Evolutionary conservation across 2,113 vertebrate genomes (phyloP), one percentile per base, ranked within the genome.

Genomic region (Gallinago media): DNA sequence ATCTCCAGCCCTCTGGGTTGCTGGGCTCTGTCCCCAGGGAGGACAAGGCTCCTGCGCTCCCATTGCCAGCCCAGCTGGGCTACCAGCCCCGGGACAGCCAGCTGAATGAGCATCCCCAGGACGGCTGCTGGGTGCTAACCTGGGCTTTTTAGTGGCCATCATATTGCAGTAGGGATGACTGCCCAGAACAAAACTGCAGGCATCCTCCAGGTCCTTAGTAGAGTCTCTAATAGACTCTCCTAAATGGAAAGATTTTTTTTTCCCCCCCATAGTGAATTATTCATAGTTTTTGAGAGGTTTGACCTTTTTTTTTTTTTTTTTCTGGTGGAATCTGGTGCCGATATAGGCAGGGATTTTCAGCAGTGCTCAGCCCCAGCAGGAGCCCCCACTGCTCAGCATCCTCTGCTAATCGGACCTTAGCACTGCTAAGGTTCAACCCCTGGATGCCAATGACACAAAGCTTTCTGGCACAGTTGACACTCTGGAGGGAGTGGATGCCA

Each of bases 91-190:
- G 0, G 68, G 50, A 50, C 59, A n/a, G 40, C 22, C 32, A 3
- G 2, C 14, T 0, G 0, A 16, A 23, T 2, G 1, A 4, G 14
- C 46, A 7, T n/a, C 61, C 65, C 70, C 29, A 6, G 55, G 13
- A 14, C 2, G 70, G 84, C 42, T 76, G 54, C 54, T 47, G 85
- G 55, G 47, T 34, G 75, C 34, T 38, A 55, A 89, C 63, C 38
- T 2, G 5, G 34, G 18, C 2, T 63, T 74, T 55, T 55, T 38
- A 47, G 9, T 66, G 42, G 23, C 52, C 38, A 3, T 27, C 12
- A 46, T 26, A 9, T 26, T 65, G 36, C 44, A 1, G 2, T 3
- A 78, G 74, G 61, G 78, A 34, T 75, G 40, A 4, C 13, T 82
- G 38, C 77, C 77, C 1, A 0, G 38, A 72, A 44, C 40, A 52